These are phyloP conservation scores for Acanthisitta chloris DNA, from an alignment of 2,113 vertebrate genomes.

Conservation along the genomic window DNA sequence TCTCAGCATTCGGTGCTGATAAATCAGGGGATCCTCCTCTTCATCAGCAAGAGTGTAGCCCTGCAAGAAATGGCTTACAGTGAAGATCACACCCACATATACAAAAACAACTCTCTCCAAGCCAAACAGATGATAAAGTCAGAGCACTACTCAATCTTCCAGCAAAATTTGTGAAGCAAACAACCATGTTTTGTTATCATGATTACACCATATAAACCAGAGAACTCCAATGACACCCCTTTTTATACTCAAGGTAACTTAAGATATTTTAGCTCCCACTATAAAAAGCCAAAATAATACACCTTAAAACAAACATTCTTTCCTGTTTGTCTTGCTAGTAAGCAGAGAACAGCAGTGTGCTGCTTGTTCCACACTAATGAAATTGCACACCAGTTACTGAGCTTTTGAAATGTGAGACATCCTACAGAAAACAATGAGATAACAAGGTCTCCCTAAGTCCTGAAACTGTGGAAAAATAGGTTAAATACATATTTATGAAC, in stretches of 20 bases:
- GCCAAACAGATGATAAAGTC: background rate
- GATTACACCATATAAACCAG: background rate
- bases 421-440: background rate
- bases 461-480: background rate
- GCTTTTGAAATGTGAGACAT: background rate
- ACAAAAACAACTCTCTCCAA: background rate
- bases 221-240: background rate
- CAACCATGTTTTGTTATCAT: background rate
- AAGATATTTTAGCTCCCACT: background rate
- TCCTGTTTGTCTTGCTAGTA: background rate
- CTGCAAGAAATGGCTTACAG: conserved; percentile 63
- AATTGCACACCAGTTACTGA: background rate
- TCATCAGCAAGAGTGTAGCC: conserved; percentile 98
- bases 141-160: background rate
- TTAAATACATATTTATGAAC: background rate
- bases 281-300: background rate
- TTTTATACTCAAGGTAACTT: background rate
- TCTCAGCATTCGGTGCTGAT: conserved; percentile 89
- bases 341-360: background rate
- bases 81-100: background rate
- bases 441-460: background rate
- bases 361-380: background rate
- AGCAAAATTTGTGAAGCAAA: background rate
- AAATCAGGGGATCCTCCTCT: conserved; percentile 94
- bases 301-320: background rate